These are phyloP conservation scores for Ganaspis sp. DNA, from an alignment of 1,140 invertebrate species.

Conservation along the genomic window DNA sequence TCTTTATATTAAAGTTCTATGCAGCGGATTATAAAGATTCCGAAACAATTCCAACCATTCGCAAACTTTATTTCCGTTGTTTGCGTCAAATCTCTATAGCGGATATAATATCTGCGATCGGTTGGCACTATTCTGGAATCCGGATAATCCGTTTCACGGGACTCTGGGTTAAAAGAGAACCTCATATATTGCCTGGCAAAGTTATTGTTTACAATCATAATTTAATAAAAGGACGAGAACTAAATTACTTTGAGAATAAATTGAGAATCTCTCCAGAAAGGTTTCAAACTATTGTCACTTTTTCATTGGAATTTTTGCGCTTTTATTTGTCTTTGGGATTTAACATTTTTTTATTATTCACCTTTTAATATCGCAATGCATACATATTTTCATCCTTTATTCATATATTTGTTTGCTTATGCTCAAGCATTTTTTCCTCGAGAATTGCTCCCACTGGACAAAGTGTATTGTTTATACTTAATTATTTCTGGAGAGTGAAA, in stretches of 20 bases:
- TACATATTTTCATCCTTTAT: too few species aligned
- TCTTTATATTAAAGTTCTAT: constrained; percentile 12
- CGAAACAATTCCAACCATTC: constrained; percentile 18
- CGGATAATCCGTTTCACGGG: constrained; percentile 21
- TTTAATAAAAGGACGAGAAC: not conserved
- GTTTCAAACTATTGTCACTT: too few species aligned
- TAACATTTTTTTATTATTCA: not conserved
- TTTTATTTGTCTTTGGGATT: not conserved
- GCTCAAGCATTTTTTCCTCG: too few species aligned
- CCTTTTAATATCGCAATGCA: not conserved
- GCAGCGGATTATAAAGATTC: constrained; percentile 24
- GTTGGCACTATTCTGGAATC: constrained; percentile 18
- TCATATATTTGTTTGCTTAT: too few species aligned
- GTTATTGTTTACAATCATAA: constrained; percentile 4
- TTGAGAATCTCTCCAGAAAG: too few species aligned
- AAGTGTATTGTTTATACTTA: too few species aligned
- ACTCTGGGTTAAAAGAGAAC: not conserved
- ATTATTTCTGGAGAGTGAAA: too few species aligned
- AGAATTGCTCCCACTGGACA: too few species aligned
- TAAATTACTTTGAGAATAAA: not conserved
- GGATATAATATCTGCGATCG: constrained; percentile 13
- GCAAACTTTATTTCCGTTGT: constrained; percentile 25
- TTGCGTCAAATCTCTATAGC: constrained; percentile 5
- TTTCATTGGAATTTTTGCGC: not conserved
- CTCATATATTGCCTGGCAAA: not conserved